These are phyloP conservation scores for Griposia aprilina DNA, from an alignment of 2,888 invertebrate species.

Conservation along the genomic window DNA sequence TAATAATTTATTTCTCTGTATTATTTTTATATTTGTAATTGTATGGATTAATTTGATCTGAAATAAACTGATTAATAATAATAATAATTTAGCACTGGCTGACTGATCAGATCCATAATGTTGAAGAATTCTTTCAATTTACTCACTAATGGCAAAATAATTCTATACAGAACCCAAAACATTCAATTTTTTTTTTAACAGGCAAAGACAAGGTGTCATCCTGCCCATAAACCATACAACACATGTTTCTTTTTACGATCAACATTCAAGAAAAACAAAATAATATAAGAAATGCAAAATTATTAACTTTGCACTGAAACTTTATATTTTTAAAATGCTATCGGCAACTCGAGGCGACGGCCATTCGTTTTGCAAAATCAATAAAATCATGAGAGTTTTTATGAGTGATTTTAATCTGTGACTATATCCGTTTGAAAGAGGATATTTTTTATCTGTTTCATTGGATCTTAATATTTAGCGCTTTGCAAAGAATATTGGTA, in stretches of 20 bases:
- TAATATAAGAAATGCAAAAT: constrained; percentile 28
- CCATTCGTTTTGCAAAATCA: constrained; percentile 48
- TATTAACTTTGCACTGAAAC: constrained; percentile 31
- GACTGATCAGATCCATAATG: too few species aligned
- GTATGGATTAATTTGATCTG: too few species aligned
- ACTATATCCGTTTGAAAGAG: constrained; percentile 18
- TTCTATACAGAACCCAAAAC: constrained; percentile 32
- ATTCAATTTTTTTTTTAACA: constrained; percentile 16
- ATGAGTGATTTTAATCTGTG: constrained; percentile 47
- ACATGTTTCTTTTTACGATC: constrained; percentile 45
- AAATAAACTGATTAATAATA: too few species aligned
- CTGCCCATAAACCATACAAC: constrained; percentile 50
- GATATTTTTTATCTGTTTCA: constrained; percentile 31
- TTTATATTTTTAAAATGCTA: constrained; percentile 47
- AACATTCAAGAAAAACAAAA: constrained; percentile 23
- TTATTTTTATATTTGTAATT: too few species aligned
- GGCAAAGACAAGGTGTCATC: constrained; percentile 46
- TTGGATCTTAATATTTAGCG: constrained; percentile 21
- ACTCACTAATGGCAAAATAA: background rate
- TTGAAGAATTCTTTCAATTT: too few species aligned
- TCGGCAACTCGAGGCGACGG: background rate
- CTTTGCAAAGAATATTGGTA: background rate
- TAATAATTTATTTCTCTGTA: too few species aligned
- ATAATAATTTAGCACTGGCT: too few species aligned
- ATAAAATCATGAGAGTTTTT: constrained; percentile 46